Evolutionary conservation across 2,113 vertebrate genomes (phyloP).

Genomic region (Numenius arquata): DNA sequence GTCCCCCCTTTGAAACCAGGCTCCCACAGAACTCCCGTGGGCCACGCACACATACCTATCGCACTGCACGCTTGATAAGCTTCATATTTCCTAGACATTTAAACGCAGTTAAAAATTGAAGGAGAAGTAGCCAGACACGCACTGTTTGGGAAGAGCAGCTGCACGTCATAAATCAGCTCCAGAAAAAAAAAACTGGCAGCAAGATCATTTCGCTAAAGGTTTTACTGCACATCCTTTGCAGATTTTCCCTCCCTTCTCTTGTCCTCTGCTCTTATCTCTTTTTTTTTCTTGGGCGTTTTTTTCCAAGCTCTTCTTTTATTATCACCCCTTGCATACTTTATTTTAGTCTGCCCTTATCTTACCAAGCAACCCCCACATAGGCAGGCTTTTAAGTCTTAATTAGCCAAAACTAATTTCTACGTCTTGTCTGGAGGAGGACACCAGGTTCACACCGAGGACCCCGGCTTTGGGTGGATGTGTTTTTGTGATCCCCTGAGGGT

Average conservation of each 20-base stretch:
- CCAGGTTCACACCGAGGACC: not conserved
- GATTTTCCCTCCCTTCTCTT: not conserved
- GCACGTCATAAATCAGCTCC: conserved; percentile 13
- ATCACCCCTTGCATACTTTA: not conserved
- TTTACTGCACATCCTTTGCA: not conserved
- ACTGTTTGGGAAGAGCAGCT: conserved; percentile 12
- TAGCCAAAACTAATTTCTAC: not conserved
- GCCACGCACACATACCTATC: not conserved
- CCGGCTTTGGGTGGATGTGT: not conserved
- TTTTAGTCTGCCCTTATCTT: not conserved
- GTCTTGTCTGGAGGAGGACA: not conserved
- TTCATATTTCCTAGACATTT: not conserved
- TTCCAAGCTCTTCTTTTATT: not conserved
- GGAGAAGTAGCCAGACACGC: not conserved
- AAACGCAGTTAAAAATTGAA: not conserved
- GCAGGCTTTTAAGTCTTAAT: not conserved
- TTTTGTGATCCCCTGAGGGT: not conserved
- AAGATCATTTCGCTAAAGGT: not conserved
- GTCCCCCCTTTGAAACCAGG: not conserved
- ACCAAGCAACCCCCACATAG: not conserved
- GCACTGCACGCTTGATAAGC: not conserved
- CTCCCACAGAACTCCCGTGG: not conserved
- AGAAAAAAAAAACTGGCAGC: not conserved
- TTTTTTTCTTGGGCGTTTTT: not conserved
- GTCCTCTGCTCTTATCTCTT: not conserved